Evolutionary conservation across 2,113 vertebrate species (phyloP), one percentile per base, ranked within the genome.

Genomic region (Anthoscopus minutus): DNA sequence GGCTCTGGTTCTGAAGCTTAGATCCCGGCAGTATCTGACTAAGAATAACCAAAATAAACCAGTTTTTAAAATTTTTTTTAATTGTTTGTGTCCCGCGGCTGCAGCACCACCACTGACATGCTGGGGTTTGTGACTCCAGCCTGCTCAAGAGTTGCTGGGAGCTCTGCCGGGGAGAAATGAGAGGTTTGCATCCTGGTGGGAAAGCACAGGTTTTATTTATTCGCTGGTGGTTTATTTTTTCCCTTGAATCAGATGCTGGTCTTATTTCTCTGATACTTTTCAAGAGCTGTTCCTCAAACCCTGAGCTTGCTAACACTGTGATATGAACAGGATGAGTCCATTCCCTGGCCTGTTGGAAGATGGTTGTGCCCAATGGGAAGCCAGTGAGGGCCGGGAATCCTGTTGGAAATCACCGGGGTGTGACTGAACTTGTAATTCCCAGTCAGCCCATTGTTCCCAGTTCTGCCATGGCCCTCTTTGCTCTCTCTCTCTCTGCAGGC

Each of bases 231-330:
- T n/a, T 47, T 33, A 1, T 44, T 38, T n/a, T 38, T 50, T 38
- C 8, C 2, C 16, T 25, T 48, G 30, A 18, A 70, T 60, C 25
- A 8, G 61, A 2, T 2, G 5, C 33, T 45, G 24, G 3, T 8
- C 42, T 15, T 65, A 1, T 54, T 61, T 42, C 24, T 48, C 27
- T 4, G 35, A 28, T 0, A 5, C 24, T 54, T 76, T 27, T 6
- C 17, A 7, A 42, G 67, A 33, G n/a, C 48, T 48, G 11, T 44
- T 70, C 17, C 51, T 47, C 11, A 33, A 12, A 5, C 15, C 24
- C 31, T 3, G 13, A 27, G 21, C 11, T 62, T 1, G 0, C 44
- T 61, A 17, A 6, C 18, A 1, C 22, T 0, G 0, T 3, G 20
- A 8, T 47, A 15, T 5, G n/a, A 47, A 6, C 35, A 14, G 53